Conservation (phyloP, 1,140 invertebrate species). For the Trichomalopsis sarcophagae region DNA sequence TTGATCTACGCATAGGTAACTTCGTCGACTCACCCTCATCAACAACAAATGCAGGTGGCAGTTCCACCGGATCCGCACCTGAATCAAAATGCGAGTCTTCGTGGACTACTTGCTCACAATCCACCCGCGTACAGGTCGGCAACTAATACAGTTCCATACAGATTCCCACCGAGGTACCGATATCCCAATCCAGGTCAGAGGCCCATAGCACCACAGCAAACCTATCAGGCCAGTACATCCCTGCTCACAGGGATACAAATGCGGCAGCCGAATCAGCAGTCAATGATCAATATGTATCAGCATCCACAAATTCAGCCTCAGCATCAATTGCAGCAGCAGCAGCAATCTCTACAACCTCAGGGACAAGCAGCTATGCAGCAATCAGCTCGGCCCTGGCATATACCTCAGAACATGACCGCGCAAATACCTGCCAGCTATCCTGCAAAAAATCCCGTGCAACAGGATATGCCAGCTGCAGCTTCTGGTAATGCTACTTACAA, state of each 20-base stretch:
- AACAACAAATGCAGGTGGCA: slow-evolving; percentile 64
- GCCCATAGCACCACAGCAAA: slow-evolving; percentile 62
- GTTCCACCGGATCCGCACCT: slow-evolving; percentile 70
- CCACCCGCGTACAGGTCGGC: slow-evolving; percentile 64
- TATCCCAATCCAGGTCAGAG: slow-evolving; percentile 64
- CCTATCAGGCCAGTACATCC: slow-evolving; percentile 62
- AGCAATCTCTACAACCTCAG: slow-evolving; percentile 46
- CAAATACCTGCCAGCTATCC: slow-evolving; percentile 62
- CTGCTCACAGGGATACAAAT: slow-evolving; percentile 64
- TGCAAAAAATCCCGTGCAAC: slow-evolving; percentile 53
- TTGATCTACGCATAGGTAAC: slow-evolving; percentile 65
- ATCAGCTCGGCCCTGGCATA: slow-evolving; percentile 68
- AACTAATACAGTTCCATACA: slow-evolving; percentile 64
- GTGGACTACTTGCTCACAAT: slow-evolving; percentile 70
- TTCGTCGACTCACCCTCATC: slow-evolving; percentile 75
- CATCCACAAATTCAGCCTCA: slow-evolving; percentile 53
- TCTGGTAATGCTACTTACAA: slow-evolving; percentile 78
- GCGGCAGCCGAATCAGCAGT: slow-evolving; percentile 63
- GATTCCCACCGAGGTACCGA: slow-evolving; percentile 67
- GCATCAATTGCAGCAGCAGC: slow-evolving; percentile 43
- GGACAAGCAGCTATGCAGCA: slow-evolving; percentile 45
- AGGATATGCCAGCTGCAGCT: slow-evolving; percentile 62
- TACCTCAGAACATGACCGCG: slow-evolving; percentile 68
- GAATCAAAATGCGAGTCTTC: slow-evolving; percentile 68
- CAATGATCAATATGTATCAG: slow-evolving; percentile 57